Conservation (phyloP, 2,113 vertebrate genomes). For the Theristicus caerulescens region DNA sequence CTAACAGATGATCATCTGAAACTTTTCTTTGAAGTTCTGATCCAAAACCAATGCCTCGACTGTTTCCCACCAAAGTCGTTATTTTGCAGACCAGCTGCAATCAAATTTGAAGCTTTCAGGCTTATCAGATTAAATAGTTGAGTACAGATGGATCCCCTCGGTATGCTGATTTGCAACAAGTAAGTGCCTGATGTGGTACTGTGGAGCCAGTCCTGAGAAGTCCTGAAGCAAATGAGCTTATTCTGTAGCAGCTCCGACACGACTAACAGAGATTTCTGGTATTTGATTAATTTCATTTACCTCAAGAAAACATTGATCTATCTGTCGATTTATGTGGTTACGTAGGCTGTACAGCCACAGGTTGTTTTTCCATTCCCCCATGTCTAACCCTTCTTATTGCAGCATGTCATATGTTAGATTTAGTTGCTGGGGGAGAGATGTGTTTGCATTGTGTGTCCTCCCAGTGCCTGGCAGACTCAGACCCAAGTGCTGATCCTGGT, state of each 20-base stretch:
- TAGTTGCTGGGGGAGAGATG: not conserved
- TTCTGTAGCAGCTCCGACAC: not conserved
- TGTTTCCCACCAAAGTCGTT: not conserved
- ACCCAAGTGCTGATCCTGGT: not conserved
- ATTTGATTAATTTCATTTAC: not conserved
- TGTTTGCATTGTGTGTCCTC: fast-evolving
- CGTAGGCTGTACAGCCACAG: not conserved
- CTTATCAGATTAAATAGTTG: not conserved
- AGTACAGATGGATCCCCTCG: not conserved
- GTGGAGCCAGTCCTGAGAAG: not conserved
- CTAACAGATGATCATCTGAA: not conserved
- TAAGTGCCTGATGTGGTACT: fast-evolving
- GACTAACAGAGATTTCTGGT: not conserved
- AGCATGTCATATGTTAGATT: not conserved
- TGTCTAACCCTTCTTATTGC: not conserved
- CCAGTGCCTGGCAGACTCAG: not conserved
- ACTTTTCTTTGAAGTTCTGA: not conserved
- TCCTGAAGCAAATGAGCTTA: not conserved
- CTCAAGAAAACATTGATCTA: not conserved
- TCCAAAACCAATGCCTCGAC: not conserved
- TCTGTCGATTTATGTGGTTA: not conserved
- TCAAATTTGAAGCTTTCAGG: not conserved
- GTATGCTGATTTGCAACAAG: not conserved
- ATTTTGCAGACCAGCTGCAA: not conserved
- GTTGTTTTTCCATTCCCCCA: not conserved